Evolutionary conservation across 2,797 vertebrate genomes (phyloP), one percentile per base, ranked within the genome.

Genomic region (Poeciliopsis paucimaculata): DNA sequence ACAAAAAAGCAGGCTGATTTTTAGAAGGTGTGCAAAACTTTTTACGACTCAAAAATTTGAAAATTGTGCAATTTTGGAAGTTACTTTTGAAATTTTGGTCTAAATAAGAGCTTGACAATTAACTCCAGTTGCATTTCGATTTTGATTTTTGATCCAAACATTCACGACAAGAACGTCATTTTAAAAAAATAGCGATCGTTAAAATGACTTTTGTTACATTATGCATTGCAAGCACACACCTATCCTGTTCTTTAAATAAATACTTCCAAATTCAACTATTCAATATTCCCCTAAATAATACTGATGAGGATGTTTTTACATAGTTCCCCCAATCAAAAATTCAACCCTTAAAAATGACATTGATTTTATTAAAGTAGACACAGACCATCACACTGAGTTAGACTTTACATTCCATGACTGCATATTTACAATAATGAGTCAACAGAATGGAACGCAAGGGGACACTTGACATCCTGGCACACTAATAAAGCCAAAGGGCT

Each of bases 401-500:
- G 60, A 39, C 10, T 43, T 47, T 71, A 75, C 45, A 43, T 36
- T 62, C 8, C 18, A 72, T 71, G 10, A 60, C 49, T 72, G 26
- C 0, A 47, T 13, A 45, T 75, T 46, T 74, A 34, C 4, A 45
- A 15, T 57, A 3, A 72, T 31, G 31, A 60, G n/a, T 74, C 13
- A 68, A 74, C 26, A 76, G 74, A 76, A 80, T 15, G 28, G 28
- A 55, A 60, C 79, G 77, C 53, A 39, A 43, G 43, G 55, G 41
- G 76, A 47, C 1, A 47, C 72, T 31, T 80, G 34, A 81, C 76
- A 88, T 82, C 43, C 71, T 57, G 39, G 53, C 20, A 81, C n/a
- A 80, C 36, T 64, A 60, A 83, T 77, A 75, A 78, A 83, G 77
- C 71, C 74, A 74, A 45, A 0, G 72, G 75, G 26, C 47, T 81